A percentile compares a stretch with the other conserved stretches of the same genome.
phyloP scores from a whole-genome alignment of 2,888 invertebrate species.

The Heliconius ismenius region DNA sequence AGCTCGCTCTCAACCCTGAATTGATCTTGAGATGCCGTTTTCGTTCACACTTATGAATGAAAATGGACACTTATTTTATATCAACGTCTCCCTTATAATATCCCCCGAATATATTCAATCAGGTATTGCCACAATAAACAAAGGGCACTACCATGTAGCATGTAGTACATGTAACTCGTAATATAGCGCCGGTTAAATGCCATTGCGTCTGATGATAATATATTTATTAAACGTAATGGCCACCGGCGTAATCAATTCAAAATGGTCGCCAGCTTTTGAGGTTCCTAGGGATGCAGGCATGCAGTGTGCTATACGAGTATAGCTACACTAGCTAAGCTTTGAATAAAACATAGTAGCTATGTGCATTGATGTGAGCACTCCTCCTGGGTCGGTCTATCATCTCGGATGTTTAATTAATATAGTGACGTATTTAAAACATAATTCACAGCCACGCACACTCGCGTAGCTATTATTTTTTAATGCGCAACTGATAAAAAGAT shows the following conservation, averaged over 20 bases:
- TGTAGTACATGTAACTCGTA: neutral
- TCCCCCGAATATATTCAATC: neutral
- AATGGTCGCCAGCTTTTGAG: conserved; percentile 21
- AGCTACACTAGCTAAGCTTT: conserved; percentile 31
- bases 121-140: neutral
- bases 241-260: conserved; percentile 25
- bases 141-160: neutral
- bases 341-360: conserved; percentile 46
- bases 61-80: too few species aligned
- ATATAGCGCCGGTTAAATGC: conserved; percentile 5
- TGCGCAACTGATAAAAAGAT: conserved; percentile 21
- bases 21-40: too few species aligned
- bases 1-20: too few species aligned
- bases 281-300: conserved; percentile 25
- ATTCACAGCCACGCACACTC: conserved; percentile 20
- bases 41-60: too few species aligned
- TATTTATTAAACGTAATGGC: conserved; percentile 21
- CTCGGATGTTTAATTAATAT: conserved; percentile 28
- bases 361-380: conserved; percentile 46
- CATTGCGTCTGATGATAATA: conserved; percentile 12
- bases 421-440: conserved; percentile 16
- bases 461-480: conserved; percentile 22
- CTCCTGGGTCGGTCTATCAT: conserved; percentile 34
- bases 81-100: neutral
- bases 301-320: neutral